Conservation (phyloP, 2,797 vertebrate species). For the Luscinia megarhynchos region DNA sequence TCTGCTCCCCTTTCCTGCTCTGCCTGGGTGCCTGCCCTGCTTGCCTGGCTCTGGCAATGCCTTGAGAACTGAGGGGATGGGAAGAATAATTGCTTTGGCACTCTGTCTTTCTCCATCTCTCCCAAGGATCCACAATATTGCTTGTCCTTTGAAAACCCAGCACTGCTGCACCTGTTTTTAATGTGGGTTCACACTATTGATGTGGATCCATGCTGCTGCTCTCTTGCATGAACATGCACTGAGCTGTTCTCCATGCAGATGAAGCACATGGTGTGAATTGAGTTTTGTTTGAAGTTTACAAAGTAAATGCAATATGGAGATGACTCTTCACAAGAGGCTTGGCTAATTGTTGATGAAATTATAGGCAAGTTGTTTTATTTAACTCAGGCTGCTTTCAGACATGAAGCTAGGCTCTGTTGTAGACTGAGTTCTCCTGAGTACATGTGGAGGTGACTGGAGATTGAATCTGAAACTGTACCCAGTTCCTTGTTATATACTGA, state of each 20-base stretch:
- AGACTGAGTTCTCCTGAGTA: background rate
- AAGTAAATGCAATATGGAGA: background rate
- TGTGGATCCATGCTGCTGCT: background rate
- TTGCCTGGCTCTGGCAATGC: background rate
- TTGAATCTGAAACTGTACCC: background rate
- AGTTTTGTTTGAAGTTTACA: background rate
- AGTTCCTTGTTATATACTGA: background rate
- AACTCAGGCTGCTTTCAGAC: background rate
- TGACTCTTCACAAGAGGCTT: background rate
- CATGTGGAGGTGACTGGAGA: background rate
- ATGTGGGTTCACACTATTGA: background rate
- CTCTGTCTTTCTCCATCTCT: background rate
- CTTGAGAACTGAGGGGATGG: background rate
- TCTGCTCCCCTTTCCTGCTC: background rate
- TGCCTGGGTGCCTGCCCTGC: background rate
- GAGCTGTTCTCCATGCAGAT: background rate
- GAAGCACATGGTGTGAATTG: background rate
- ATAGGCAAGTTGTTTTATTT: background rate
- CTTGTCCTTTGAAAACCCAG: background rate
- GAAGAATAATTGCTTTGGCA: background rate
- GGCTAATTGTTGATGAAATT: background rate
- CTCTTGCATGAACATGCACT: background rate
- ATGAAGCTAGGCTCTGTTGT: background rate
- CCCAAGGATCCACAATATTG: background rate
- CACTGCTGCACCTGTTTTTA: background rate